These are phyloP conservation scores for Pipistrellus pygmaeus DNA, from an alignment of 2,797 vertebrate species.

Conservation along the genomic window DNA sequence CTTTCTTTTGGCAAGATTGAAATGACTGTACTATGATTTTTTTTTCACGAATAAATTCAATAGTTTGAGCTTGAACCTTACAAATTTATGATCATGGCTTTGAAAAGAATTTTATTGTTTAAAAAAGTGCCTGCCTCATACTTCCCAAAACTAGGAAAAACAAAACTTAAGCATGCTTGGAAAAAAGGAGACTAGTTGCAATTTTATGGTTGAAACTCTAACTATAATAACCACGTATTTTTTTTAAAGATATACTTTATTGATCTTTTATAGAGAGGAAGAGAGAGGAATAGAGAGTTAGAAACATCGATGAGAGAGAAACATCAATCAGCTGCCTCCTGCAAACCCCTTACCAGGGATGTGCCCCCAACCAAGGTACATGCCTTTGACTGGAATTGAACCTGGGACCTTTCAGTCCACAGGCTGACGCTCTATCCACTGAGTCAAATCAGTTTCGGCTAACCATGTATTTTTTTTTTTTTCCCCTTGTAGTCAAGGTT, in stretches of 20 bases:
- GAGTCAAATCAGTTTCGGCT: no score
- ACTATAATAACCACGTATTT: neutral
- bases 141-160: conserved; percentile 56
- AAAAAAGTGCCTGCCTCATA: neutral
- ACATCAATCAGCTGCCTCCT: no score
- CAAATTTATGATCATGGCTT: conserved; percentile 51
- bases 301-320: no score
- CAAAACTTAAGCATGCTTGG: conserved; percentile 39
- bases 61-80: conserved; percentile 30
- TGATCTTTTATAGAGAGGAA: no score
- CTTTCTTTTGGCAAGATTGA: conserved; percentile 46
- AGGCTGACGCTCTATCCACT: no score
- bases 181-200: neutral
- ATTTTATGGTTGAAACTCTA: conserved; percentile 38
- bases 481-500: neutral
- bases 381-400: no score
- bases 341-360: no score
- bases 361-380: no score
- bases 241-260: no score
- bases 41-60: conserved; percentile 14
- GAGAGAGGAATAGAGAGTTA: no score
- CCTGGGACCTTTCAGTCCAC: no score
- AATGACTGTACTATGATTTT: neutral
- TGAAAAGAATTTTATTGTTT: conserved; percentile 57
- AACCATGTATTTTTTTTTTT: conserved; percentile 5